Conservation (phyloP, 2,888 invertebrate genomes). For the Cheilosia variabilis region DNA sequence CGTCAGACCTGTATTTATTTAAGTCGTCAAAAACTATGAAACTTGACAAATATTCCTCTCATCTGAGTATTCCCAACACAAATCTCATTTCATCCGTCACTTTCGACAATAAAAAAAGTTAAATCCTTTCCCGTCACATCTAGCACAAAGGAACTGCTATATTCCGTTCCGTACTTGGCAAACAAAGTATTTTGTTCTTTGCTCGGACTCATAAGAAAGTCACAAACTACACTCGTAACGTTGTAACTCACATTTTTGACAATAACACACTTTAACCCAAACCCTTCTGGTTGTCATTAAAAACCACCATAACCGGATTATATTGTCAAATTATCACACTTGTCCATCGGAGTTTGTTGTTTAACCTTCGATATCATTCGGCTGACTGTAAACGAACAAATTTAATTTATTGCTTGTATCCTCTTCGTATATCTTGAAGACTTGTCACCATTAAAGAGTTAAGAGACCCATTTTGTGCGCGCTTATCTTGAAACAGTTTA, state of each 20-base stretch:
- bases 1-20: no score
- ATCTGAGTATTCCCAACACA: no score
- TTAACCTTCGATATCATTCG: conserved; percentile 30
- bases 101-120: no score
- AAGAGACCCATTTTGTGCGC: conserved; percentile 17
- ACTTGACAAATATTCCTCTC: no score
- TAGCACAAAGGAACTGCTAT: not conserved
- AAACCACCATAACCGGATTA: conserved; percentile 6
- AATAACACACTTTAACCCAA: not conserved
- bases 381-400: conserved; percentile 19
- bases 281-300: not conserved
- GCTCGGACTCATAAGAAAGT: not conserved
- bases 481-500: conserved; percentile 37
- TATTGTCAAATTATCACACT: conserved; percentile 39
- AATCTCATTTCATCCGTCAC: no score
- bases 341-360: conserved; percentile 31
- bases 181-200: not conserved
- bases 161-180: no score
- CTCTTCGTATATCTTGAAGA: conserved; percentile 1
- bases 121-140: not conserved
- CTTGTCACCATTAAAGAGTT: conserved; percentile 34
- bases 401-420: conserved; percentile 26
- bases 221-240: not conserved
- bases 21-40: no score
- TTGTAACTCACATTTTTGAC: not conserved